Conservation (phyloP, 2,797 vertebrate species). For the Alca torda region DNA sequence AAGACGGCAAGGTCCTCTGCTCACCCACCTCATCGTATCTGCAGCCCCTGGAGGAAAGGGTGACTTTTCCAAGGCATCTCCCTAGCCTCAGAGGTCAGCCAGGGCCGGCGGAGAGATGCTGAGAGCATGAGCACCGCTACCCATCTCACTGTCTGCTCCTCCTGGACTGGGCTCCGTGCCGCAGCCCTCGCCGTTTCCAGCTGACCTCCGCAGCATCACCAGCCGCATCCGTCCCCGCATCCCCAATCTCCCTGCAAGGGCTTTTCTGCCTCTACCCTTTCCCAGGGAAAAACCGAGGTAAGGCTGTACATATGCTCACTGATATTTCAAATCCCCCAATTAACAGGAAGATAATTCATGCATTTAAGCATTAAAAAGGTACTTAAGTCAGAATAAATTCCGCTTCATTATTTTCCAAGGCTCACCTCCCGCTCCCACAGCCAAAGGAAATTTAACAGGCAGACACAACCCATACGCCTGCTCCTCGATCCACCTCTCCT, state of each 20-base stretch:
- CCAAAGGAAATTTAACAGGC: background rate
- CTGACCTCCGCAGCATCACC: background rate
- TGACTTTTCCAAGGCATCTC: background rate
- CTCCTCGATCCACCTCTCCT: background rate
- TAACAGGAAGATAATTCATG: constrained; percentile 75
- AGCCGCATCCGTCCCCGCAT: background rate
- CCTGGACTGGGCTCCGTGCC: rapidly evolving
- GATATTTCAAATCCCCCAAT: constrained; percentile 78
- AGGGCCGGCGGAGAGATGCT: rapidly evolving
- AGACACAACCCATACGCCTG: background rate
- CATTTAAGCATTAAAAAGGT: constrained; percentile 77
- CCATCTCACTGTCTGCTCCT: rapidly evolving
- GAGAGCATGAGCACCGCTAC: background rate
- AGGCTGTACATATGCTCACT: constrained; percentile 73
- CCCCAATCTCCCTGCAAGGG: background rate
- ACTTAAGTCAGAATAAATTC: constrained; percentile 70
- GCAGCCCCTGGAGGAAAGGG: background rate
- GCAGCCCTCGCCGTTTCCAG: background rate
- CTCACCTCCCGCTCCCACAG: constrained; percentile 23
- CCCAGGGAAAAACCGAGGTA: constrained; percentile 41
- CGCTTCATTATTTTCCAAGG: constrained; percentile 15
- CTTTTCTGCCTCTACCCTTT: constrained; percentile 39
- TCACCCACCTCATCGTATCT: rapidly evolving
- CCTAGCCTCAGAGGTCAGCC: background rate
- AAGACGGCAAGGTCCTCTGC: background rate